Evolutionary conservation across 2,113 vertebrate species (phyloP).

Genomic region (Progne subis): DNA sequence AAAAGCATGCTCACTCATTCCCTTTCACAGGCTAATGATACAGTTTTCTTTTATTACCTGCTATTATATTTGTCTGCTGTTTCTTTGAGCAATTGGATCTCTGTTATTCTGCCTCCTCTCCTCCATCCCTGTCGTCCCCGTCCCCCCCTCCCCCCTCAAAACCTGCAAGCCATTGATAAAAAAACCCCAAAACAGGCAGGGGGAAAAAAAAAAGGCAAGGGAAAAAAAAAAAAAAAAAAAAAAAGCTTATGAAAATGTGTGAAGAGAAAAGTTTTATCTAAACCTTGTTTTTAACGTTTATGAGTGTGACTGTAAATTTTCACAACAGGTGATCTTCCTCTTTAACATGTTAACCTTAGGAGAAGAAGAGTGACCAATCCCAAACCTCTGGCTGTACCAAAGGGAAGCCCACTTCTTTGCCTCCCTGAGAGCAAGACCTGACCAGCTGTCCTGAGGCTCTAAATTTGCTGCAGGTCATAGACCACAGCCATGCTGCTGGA

Average conservation of each 20-base stretch:
- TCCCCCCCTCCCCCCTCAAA: rapidly evolving
- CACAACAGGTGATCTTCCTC: not conserved
- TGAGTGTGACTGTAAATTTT: not conserved
- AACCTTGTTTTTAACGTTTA: not conserved
- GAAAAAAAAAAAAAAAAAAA: too few relatives aligned
- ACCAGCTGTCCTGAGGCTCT: not conserved
- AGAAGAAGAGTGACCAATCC: not conserved
- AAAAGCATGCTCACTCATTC: not conserved
- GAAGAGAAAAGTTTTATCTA: not conserved
- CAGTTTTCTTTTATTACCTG: not conserved
- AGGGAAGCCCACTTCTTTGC: not conserved
- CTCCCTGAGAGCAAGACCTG: not conserved
- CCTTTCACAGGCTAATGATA: not conserved
- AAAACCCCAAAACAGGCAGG: rapidly evolving
- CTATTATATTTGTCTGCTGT: not conserved
- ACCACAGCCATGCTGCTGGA: rapidly evolving
- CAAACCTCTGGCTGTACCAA: not conserved
- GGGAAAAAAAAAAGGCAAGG: not conserved
- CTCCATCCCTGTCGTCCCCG: not conserved
- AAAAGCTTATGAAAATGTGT: not conserved
- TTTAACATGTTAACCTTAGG: not conserved
- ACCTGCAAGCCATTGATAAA: not conserved
- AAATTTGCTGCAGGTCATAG: not conserved
- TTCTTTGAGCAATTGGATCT: not conserved
- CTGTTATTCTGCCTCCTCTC: not conserved